Evolutionary conservation across 53 echinoderm and acorn worm genomes (phyloP), one percentile per base, ranked within the genome.

Genomic region (Crossaster papposus): DNA sequence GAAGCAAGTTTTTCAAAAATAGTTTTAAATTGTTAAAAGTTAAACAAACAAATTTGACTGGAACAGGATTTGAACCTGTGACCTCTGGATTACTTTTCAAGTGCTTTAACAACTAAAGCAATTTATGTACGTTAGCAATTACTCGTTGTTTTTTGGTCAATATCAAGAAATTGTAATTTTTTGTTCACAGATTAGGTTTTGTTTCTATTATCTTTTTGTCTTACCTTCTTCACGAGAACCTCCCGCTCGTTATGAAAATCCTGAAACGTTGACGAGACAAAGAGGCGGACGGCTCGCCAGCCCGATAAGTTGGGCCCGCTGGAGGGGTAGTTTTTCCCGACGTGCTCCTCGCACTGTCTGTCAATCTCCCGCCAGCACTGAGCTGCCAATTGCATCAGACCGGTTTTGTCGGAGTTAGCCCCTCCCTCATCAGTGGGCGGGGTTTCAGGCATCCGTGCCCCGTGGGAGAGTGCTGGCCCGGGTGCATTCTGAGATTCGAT

Each of bases 221-320:
- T 1, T 28, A 98, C 99, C 93, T 98, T 98, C 65, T 98, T 96
- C 30, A 98, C 99, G 26, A 98, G 88, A 6, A 98, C 80, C 52
- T 96, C 99, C 55, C 99, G 75, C 79, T 98, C 99, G 44, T 92
- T 91, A 74, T 94, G 93, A 51, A 91, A 98, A 65, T 98, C 96
- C 12, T 94, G 93, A 76, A 98, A 98, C 26, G 99, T 98, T 2
- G 99, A 98, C 20, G 99, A 98, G 73, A 98, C 99, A 89, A 98
- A 98, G 2, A 98, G 94, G n/a, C 99, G 90, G 4, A 98, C 85
- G 14, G 91, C 99, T 81, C 91, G 94, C 94, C 96, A 96, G 3
- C 93, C 96, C 0, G 91, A 91, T n/a, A 52, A 68, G 28, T 30
- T 72, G 12, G 36, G 13, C 0, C 68, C 74, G 51, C 37, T 72